Evolutionary conservation across 2,888 invertebrate species (phyloP), one percentile per base, ranked within the genome.

Genomic region (Cataglyphis albicans): DNA sequence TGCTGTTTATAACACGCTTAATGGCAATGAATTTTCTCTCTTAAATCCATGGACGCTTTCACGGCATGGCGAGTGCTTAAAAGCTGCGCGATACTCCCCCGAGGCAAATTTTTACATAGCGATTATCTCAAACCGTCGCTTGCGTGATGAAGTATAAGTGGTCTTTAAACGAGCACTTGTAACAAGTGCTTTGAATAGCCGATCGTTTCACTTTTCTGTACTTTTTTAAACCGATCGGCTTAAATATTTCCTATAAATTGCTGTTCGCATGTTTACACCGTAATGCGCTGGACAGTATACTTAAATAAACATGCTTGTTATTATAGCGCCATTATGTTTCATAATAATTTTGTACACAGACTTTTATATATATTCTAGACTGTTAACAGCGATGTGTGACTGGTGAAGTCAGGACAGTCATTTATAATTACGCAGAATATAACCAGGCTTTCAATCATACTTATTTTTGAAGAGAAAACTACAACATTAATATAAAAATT

Each of bases 51-150:
- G 44, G 44, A 32, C 67, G n/a, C 44, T 72, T 78, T 80, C 72
- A 72, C 72, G 72, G 59, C 44, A 35, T 72, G 59, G 70, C 72
- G 59, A 80, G 72, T 80, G 72, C 72, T 80, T 80, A 72, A 80
- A 80, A 80, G 72, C 78, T 41, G 59, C 72, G 44, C 72, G 59
- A 44, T 80, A 72, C 44, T 72, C 59, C 35, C 59, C 21, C 35
- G 78, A 25, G 59, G 78, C 44, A 70, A 80, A 80, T 80, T 80
- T 80, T 80, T 80, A 80, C 78, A 80, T 80, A 72, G 59, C 76
- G 76, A 80, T 80, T 80, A 80, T 59, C 41, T 72, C 72, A 70
- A 80, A 80, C 78, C 72, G 59, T 72, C 55, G 72, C 41, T 44
- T 59, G 44, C 59, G 78, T 59, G 72, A 80, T 80, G 78, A 80